Percentiles rank a stretch among this genome's conserved stretches.
phyloP scores from a whole-genome alignment of 2,113 vertebrate genomes.

The Platysteira castanea region DNA sequence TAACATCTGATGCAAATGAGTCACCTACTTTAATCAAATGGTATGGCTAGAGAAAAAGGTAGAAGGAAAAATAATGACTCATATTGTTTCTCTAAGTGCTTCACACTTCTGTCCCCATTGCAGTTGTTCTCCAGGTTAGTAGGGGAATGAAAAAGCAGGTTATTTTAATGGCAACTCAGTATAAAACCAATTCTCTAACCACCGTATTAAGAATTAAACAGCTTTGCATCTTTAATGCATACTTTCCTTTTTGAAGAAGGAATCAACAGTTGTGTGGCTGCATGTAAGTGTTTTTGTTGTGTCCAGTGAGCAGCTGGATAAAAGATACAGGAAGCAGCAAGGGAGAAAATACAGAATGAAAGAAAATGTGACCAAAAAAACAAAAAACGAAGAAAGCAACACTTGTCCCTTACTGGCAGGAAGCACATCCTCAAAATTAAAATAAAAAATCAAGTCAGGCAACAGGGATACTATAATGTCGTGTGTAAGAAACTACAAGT shows the following conservation, averaged over 20 bases:
- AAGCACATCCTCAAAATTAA: background rate
- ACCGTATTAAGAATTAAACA: slow-evolving; percentile 42
- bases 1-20: background rate
- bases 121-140: background rate
- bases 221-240: slow-evolving; percentile 43
- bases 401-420: background rate
- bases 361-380: background rate
- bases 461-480: background rate
- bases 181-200: background rate
- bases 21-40: background rate
- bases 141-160: background rate
- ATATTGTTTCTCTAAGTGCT: background rate
- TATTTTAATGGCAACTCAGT: slow-evolving; percentile 4
- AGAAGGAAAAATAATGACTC: background rate
- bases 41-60: background rate
- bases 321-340: background rate
- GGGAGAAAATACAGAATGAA: background rate
- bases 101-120: background rate
- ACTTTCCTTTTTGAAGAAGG: background rate
- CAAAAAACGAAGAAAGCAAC: background rate
- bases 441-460: background rate
- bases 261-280: background rate
- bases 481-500: background rate
- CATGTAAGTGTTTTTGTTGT: background rate
- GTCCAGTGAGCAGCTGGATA: background rate